A percentile compares a stretch with the other conserved stretches of the same genome.
Evolutionary conservation across 2,888 invertebrate genomes (phyloP).

Genomic region (Keiferia lycopersicella): DNA sequence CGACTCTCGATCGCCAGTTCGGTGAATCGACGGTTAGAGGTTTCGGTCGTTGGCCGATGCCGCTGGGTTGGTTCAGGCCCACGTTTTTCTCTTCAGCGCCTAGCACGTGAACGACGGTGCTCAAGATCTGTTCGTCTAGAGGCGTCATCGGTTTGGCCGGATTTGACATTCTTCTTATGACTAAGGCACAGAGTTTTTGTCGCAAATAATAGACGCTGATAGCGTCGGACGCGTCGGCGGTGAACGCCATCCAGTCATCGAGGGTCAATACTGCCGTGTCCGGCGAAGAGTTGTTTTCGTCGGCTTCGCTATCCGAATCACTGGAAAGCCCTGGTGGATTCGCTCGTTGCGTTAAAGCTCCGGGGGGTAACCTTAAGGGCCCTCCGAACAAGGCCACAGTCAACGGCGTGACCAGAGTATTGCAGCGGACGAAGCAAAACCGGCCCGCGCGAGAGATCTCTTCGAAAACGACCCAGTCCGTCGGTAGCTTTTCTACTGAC

Average conservation of each 20-base stretch:
- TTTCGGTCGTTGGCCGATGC: constrained; percentile 88
- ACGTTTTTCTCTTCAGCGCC: constrained; percentile 86
- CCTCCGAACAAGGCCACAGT: constrained; percentile 91
- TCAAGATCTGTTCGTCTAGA: constrained; percentile 85
- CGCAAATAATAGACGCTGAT: constrained; percentile 84
- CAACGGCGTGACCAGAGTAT: constrained; percentile 90
- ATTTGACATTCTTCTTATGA: constrained; percentile 82
- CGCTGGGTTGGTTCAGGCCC: constrained; percentile 86
- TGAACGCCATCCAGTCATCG: constrained; percentile 89
- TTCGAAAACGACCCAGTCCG: constrained; percentile 93
- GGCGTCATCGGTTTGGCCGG: constrained; percentile 80
- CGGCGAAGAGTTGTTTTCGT: constrained; percentile 60
- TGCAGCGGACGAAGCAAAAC: constrained; percentile 87
- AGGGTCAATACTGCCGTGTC: constrained; percentile 79
- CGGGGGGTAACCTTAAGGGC: constrained; percentile 81
- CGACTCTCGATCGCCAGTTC: constrained; percentile 59
- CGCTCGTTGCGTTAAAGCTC: constrained; percentile 68
- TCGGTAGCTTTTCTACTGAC: constrained; percentile 78
- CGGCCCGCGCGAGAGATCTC: constrained; percentile 88
- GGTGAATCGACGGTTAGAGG: constrained; percentile 83
- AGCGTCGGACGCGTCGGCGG: constrained; percentile 84
- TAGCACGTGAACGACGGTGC: constrained; percentile 84
- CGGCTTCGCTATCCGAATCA: constrained; percentile 73
- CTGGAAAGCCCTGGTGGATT: constrained; percentile 72
- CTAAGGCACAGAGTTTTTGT: constrained; percentile 87